Percentiles rank a stretch among this genome's conserved stretches.
phyloP scores from a whole-genome alignment of 30 jellyfish, hydroid and myxozoan species.

The Catostylus mosaicus region DNA sequence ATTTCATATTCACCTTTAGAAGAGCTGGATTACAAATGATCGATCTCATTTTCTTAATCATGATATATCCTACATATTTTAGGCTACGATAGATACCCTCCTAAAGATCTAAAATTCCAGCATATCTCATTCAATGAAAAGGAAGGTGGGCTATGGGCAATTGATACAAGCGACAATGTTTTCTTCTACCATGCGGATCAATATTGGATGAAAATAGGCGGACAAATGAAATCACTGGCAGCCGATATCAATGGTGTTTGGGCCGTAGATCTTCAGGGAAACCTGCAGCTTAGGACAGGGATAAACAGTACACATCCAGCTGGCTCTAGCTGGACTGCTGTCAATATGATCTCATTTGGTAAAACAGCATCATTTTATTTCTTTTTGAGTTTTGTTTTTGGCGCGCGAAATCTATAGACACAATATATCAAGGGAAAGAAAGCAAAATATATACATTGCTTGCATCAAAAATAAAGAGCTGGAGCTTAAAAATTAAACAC shows the following conservation, averaged over 20 bases:
- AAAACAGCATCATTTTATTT: too few relatives aligned
- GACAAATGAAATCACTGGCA: background rate
- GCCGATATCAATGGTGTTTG: conserved; percentile 44
- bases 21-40: too few relatives aligned
- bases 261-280: conserved; percentile 15
- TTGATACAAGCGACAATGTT: conserved; percentile 4
- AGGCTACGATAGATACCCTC: conserved; percentile 30
- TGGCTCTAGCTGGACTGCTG: conserved; percentile 16
- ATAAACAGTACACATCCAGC: conserved; percentile 5
- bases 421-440: too few relatives aligned
- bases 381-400: too few relatives aligned
- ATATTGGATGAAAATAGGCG: conserved; percentile 31
- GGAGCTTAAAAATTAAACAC: too few relatives aligned
- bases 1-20: too few relatives aligned
- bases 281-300: conserved; percentile 1
- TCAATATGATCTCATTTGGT: background rate
- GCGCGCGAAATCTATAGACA: too few relatives aligned
- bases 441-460: too few relatives aligned
- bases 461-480: too few relatives aligned
- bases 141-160: conserved; percentile 36
- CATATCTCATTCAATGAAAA: conserved; percentile 27
- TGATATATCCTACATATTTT: too few relatives aligned
- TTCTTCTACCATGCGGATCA: conserved; percentile 33
- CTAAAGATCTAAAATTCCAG: background rate
- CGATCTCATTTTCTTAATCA: too few relatives aligned